Evolutionary conservation across 2,113 vertebrate genomes (phyloP).

Genomic region (Prinia subflava): DNA sequence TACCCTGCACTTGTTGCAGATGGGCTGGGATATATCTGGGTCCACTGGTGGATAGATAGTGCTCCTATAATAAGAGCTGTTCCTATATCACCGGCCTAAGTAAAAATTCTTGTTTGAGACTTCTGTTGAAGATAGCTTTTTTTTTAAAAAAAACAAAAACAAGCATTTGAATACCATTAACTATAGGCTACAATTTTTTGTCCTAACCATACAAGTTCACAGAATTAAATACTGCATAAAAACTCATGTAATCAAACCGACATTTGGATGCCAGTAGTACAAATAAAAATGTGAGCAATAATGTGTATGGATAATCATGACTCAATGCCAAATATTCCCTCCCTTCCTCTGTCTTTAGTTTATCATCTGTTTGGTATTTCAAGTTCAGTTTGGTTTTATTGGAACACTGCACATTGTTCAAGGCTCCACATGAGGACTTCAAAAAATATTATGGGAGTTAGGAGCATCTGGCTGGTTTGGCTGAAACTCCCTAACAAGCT

Average conservation of each 20-base stretch:
- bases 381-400: slow-evolving; percentile 2
- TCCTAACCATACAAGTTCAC: not conserved
- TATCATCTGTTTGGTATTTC: not conserved
- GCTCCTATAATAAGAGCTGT: not conserved
- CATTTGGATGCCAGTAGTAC: not conserved
- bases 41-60: not conserved
- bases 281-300: not conserved
- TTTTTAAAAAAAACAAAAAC: not conserved
- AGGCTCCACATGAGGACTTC: slow-evolving; percentile 3
- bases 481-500: slow-evolving; percentile 21
- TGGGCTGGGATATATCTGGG: not conserved
- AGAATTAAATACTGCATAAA: not conserved
- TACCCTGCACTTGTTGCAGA: not conserved
- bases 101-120: not conserved
- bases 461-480: slow-evolving; percentile 47
- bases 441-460: slow-evolving; percentile 14
- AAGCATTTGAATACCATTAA: not conserved
- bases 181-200: not conserved
- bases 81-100: not conserved
- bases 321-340: not conserved
- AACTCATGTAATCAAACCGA: not conserved
- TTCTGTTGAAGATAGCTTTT: not conserved
- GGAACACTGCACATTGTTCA: not conserved
- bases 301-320: not conserved
- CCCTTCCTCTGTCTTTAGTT: not conserved